phyloP scores from a whole-genome alignment of 2,888 invertebrate species.

The Agriopis leucophaearia region DNA sequence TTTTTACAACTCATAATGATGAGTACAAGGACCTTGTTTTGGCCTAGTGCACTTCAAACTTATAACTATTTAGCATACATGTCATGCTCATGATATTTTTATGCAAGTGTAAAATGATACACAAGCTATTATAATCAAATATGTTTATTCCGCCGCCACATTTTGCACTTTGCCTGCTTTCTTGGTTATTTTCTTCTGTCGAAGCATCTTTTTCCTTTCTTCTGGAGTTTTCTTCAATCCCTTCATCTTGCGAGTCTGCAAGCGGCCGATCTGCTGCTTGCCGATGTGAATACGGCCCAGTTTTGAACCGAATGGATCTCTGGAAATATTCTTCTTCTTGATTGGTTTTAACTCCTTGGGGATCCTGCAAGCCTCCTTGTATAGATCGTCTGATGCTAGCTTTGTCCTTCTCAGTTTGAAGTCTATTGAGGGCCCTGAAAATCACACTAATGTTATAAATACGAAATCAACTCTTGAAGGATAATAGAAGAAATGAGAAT shows the following conservation, averaged over 20 bases:
- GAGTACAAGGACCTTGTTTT: too few species aligned
- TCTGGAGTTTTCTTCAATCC: slow-evolving; percentile 92
- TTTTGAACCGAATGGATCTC: slow-evolving; percentile 95
- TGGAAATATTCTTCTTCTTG: slow-evolving; percentile 96
- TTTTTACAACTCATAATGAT: too few species aligned
- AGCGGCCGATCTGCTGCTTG: slow-evolving; percentile 92
- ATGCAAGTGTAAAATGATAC: slow-evolving; percentile 2
- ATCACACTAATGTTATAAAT: not conserved
- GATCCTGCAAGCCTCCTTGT: slow-evolving; percentile 92
- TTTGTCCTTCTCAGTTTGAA: slow-evolving; percentile 94
- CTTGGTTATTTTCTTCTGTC: slow-evolving; percentile 82
- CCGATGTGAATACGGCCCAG: slow-evolving; percentile 97
- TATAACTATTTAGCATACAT: too few species aligned
- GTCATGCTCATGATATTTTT: not conserved
- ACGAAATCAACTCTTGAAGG: not conserved
- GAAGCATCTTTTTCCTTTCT: slow-evolving; percentile 88
- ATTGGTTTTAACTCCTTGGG: slow-evolving; percentile 92
- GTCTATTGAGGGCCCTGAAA: slow-evolving; percentile 94
- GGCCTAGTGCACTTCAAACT: too few species aligned
- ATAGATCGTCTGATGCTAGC: slow-evolving; percentile 95
- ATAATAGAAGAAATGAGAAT: too few species aligned
- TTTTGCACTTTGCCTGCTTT: slow-evolving; percentile 57
- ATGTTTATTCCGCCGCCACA: slow-evolving; percentile 57
- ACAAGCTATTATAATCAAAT: slow-evolving; percentile 23
- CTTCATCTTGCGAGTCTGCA: slow-evolving; percentile 97